Conservation (phyloP, 2,797 vertebrate genomes). For the Amniataba percoides region DNA sequence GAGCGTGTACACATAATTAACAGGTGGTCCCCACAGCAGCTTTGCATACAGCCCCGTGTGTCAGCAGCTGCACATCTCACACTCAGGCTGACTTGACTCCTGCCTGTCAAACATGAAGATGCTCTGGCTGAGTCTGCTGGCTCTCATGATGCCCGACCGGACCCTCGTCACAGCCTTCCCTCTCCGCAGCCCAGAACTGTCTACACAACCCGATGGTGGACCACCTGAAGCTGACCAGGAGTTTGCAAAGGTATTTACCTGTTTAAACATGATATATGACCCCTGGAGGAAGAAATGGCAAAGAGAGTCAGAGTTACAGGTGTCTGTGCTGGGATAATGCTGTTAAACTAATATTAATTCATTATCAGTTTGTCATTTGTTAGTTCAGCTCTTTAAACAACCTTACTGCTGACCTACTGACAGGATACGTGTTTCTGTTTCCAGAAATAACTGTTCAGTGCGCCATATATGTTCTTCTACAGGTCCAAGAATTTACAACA, state of each 20-base stretch:
- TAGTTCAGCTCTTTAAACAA: not conserved
- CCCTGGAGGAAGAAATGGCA: not conserved
- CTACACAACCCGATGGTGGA: not conserved
- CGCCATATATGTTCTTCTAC: not conserved
- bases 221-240: slow-evolving; percentile 58
- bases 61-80: slow-evolving; percentile 18
- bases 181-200: slow-evolving; percentile 16
- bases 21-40: slow-evolving; percentile 64
- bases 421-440: not conserved
- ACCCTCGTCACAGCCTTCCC: slow-evolving; percentile 42
- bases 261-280: not conserved
- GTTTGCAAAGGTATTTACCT: slow-evolving; percentile 77
- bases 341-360: too few relatives aligned
- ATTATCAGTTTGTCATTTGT: slow-evolving; percentile 4
- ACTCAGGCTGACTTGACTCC: slow-evolving; percentile 13
- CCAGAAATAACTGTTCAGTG: not conserved
- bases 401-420: not conserved
- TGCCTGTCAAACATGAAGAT: slow-evolving; percentile 49
- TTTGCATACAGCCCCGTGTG: slow-evolving; percentile 31
- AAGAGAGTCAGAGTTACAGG: not conserved
- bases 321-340: not conserved
- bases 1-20: slow-evolving; percentile 63
- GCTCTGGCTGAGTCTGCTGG: slow-evolving; percentile 64
- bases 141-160: slow-evolving; percentile 33
- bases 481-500: not conserved